Percentiles rank a stretch among this genome's conserved stretches.
Evolutionary conservation across 2,797 vertebrate species (phyloP).

Genomic region (Pachyuromys duprasi): DNA sequence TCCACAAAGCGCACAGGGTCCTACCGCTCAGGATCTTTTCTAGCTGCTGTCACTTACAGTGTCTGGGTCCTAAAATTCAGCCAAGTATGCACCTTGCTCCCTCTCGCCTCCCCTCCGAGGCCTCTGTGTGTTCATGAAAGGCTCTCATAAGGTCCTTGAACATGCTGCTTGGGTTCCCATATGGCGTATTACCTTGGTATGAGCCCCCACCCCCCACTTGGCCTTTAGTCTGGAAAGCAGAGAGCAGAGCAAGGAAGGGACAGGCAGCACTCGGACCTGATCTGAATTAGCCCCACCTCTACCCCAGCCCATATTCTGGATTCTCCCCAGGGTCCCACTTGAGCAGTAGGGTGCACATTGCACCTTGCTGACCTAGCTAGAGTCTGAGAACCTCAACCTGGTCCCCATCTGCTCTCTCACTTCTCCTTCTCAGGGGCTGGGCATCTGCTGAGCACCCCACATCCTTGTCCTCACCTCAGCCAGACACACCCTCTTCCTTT

Average conservation of each 20-base stretch:
- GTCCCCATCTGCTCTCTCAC: conserved; percentile 55
- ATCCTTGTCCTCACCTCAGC: not conserved
- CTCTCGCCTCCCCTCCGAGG: not conserved
- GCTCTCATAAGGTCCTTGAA: not conserved
- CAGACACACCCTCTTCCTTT: conserved; percentile 59
- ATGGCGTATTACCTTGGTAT: not conserved
- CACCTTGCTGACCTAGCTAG: not conserved
- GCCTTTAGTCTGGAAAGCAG: not conserved
- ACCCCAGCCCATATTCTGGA: not conserved
- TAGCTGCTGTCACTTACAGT: not conserved
- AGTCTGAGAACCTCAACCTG: conserved; percentile 9
- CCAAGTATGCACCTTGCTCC: no score
- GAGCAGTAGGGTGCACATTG: not conserved
- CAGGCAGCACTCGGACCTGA: not conserved
- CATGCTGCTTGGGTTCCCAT: not conserved
- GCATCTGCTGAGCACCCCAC: conserved; percentile 28
- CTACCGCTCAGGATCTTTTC: not conserved
- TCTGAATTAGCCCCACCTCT: not conserved
- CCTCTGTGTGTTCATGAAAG: rapidly evolving
- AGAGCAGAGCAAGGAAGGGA: not conserved
- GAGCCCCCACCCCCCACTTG: no score
- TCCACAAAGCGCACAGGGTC: not conserved
- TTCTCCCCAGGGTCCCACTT: not conserved
- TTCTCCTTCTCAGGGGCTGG: conserved; percentile 70
- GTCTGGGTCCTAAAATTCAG: not conserved